Conservation (phyloP, 2,888 invertebrate genomes). For the Pycnomerus fuliginosus region DNA sequence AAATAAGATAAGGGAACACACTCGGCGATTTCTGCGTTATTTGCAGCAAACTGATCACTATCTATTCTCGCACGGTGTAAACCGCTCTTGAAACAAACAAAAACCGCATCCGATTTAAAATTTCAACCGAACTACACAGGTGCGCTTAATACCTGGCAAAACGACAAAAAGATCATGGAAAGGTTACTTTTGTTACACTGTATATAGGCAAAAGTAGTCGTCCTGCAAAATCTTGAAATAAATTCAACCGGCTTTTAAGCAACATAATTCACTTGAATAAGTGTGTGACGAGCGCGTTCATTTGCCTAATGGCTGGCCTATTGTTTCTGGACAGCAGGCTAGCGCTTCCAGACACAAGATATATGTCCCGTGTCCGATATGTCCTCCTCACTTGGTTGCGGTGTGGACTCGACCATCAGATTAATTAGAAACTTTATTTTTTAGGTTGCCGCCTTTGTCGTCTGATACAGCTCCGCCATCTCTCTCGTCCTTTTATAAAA, state of each 20-base stretch:
- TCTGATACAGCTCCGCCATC: constrained; percentile 9
- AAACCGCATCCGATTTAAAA: constrained; percentile 43
- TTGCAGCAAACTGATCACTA: constrained; percentile 42
- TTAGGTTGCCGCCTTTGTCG: constrained; percentile 37
- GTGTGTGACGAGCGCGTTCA: constrained; percentile 43
- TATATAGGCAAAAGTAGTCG: constrained; percentile 41
- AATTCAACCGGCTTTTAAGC: too few relatives aligned
- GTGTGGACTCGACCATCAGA: constrained; percentile 37
- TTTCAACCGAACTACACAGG: constrained; percentile 38
- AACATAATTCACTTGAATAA: too few relatives aligned
- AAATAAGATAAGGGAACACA: too few relatives aligned
- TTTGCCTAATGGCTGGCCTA: constrained; percentile 53
- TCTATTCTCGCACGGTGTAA: constrained; percentile 31
- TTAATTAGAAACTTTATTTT: constrained; percentile 42
- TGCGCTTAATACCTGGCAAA: constrained; percentile 31
- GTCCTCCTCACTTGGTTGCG: constrained; percentile 28
- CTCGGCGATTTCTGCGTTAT: too few relatives aligned
- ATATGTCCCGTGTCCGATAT: constrained; percentile 44
- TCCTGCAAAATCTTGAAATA: too few relatives aligned
- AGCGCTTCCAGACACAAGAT: constrained; percentile 47
- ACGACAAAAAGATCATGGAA: constrained; percentile 14
- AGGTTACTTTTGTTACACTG: constrained; percentile 40
- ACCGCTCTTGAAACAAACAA: constrained; percentile 37
- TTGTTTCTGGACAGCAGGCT: constrained; percentile 50
- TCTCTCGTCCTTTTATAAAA: not conserved